These are phyloP conservation scores for Gobiocypris rarus DNA, from an alignment of 2,113 vertebrate species.

Conservation along the genomic window DNA sequence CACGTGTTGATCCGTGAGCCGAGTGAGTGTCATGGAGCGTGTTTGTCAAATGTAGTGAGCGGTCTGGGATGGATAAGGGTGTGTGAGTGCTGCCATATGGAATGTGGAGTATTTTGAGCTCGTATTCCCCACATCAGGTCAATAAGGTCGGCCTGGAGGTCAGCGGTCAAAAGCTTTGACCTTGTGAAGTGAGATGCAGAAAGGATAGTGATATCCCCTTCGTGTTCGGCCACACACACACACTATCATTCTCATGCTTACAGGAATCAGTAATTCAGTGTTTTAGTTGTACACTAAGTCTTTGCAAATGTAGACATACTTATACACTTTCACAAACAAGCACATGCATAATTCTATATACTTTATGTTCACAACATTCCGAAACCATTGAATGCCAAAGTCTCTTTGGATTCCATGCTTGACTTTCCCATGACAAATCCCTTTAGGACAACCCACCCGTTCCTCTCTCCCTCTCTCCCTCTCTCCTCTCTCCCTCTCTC, in stretches of 20 bases:
- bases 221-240: not conserved
- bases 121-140: constrained; percentile 51
- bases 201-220: constrained; percentile 39
- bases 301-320: not conserved
- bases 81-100: constrained; percentile 50
- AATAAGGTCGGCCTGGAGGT: constrained; percentile 37
- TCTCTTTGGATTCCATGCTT: constrained; percentile 50
- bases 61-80: constrained; percentile 15
- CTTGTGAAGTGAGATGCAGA: constrained; percentile 20
- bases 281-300: not conserved
- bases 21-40: not conserved
- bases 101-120: constrained; percentile 46
- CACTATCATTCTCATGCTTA: not conserved
- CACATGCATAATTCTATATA: not conserved
- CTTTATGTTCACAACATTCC: constrained; percentile 11
- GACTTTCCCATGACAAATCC: constrained; percentile 58
- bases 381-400: constrained; percentile 16
- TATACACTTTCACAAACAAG: not conserved
- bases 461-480: not conserved
- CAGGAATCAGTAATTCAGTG: not conserved
- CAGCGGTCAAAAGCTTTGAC: constrained; percentile 49
- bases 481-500: too few relatives aligned
- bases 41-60: constrained; percentile 45
- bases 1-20: not conserved
- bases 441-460: constrained; percentile 25